Percentiles rank a stretch among this genome's conserved stretches.
phyloP scores from a whole-genome alignment of 2,888 invertebrate species.

The Matsumyia berberina region DNA sequence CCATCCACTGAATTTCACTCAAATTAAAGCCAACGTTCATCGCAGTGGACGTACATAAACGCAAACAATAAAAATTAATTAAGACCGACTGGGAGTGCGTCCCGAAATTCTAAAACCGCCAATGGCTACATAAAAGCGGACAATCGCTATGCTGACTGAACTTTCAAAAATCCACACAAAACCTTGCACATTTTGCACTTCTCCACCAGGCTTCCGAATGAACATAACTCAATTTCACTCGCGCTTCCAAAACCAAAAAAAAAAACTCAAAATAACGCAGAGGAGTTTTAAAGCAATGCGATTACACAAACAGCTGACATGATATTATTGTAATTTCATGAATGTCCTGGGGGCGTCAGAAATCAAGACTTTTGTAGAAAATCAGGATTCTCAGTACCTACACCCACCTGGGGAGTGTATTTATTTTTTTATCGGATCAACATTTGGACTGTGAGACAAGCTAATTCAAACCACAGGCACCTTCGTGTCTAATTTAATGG shows the following conservation, averaged over 20 bases:
- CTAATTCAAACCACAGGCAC: not conserved
- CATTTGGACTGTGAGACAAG: not conserved
- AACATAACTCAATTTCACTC: constrained; percentile 10
- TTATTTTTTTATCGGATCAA: constrained; percentile 1
- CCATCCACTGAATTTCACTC: no score
- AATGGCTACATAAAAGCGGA: not conserved
- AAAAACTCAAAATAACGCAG: constrained; percentile 1
- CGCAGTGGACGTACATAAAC: not conserved
- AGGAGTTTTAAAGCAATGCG: constrained; percentile 7
- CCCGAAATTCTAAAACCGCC: not conserved
- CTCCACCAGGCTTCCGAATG: not conserved
- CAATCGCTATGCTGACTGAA: not conserved
- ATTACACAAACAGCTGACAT: constrained; percentile 41
- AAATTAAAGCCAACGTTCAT: no score
- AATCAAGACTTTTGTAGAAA: not conserved
- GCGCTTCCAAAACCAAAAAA: not conserved
- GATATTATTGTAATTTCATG: constrained; percentile 17
- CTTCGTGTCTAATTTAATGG: not conserved
- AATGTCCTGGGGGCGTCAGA: constrained; percentile 5
- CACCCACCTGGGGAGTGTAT: not conserved
- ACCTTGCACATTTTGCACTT: not conserved
- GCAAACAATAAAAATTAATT: not conserved
- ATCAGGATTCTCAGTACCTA: not conserved
- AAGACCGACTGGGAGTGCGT: not conserved
- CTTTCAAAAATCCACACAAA: not conserved